Base-by-base conservation (phyloP, 1,140 invertebrate genomes). In the Limonius californicus region DNA sequence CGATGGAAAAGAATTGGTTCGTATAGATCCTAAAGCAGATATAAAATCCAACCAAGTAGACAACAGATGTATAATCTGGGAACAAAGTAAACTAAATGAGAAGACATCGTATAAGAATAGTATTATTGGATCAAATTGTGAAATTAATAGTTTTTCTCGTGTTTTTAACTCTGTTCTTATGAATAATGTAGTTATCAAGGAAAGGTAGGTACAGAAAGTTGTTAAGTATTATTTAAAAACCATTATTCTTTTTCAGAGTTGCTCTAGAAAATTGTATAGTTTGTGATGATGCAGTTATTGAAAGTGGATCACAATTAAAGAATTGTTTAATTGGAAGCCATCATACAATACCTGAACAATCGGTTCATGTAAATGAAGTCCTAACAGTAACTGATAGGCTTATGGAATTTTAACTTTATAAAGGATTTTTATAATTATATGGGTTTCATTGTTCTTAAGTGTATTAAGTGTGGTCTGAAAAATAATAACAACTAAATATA, bases 81-180 rank as follows among this genome's bases (percentile, higher is more conserved):
- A 91, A 64, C 84, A 86, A 68, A 83, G 83, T 35, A 77, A 82
- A 14, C 77, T 96, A 12, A 85, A 84, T 65, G 91, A 94, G 68
- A 94, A 92, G 76, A 92, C 90, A 1, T 91, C 90, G 0, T 82
- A 96, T 20, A 93, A 89, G 77, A 81, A 81, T 42, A 86, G 84
- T 64, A 84, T 88, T 45, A 86, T 97, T 73, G 92, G 92, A 7
- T 72, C 82, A 11, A 87, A 90, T 73, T 89, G 87, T 71, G 79
- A 79, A 54, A 81, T 97, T 42, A 85, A 86, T 65, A 84, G 89
- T 19, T 93, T 92, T 79, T 89, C 88, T 43, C 87, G 90, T 76
- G 80, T 97, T 18, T 84, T 81, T 16, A 89, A 93, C 70, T 91
- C 87, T 72, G 81, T 95, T 63, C 77, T 97, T 45, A 93, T 96